Percentiles rank a stretch among this genome's conserved stretches.
Evolutionary conservation across 2,888 invertebrate genomes (phyloP).

Genomic region (Lumbricus terrestris): DNA sequence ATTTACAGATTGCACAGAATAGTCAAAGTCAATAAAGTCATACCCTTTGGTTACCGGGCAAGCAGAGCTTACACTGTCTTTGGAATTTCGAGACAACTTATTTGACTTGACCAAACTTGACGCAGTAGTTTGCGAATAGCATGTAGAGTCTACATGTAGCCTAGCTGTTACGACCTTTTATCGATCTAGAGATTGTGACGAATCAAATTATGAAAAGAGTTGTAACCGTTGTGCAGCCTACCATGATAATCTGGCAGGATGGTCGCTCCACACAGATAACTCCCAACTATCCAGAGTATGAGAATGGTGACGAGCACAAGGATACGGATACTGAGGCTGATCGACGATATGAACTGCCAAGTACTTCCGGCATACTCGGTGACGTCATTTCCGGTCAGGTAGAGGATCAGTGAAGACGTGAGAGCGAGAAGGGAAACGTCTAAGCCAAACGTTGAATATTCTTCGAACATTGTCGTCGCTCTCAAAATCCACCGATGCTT

Average conservation of each 20-base stretch:
- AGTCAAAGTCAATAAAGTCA: no score
- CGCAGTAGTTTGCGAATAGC: no score
- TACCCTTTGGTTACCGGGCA: no score
- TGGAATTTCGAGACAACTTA: neutral
- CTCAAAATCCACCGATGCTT: neutral
- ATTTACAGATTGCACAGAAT: no score
- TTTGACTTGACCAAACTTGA: neutral
- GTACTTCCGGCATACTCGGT: neutral
- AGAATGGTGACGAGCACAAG: neutral
- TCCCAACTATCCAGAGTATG: neutral
- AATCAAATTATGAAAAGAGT: no score
- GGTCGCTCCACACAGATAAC: neutral
- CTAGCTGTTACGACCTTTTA: no score
- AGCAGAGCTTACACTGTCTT: no score
- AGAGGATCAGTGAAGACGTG: neutral
- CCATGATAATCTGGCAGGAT: neutral
- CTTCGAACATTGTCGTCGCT: neutral
- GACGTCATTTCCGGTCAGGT: slow-evolving; percentile 16
- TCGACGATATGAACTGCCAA: neutral
- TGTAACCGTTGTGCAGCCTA: no score
- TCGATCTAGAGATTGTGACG: no score
- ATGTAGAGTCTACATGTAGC: no score
- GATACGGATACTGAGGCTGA: neutral
- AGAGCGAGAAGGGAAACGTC: neutral
- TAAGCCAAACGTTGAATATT: neutral